Base-by-base conservation (phyloP, 2,797 vertebrate species). In the Sebastes nivosus region DNA sequence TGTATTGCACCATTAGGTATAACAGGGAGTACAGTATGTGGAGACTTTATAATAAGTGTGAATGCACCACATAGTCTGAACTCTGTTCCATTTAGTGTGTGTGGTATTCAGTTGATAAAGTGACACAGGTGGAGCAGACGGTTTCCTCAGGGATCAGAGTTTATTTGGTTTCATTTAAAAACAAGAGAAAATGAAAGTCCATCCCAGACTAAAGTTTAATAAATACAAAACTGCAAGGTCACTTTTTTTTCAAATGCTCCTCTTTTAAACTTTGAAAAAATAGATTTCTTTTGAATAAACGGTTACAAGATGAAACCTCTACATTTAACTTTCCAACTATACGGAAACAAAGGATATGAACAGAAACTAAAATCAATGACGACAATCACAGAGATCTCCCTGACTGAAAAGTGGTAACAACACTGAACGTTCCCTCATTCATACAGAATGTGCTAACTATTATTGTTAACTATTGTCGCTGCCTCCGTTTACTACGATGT, bases 401-500 rank as follows among this genome's bases (percentile, higher is more conserved):
- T 42, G 9, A 69, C 36, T n/a, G 13, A 67, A 59, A 75, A 20
- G 6, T 4, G 7, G 22, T 9, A 11, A 73, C 34, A 27, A 76
- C 25, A 32, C 20, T 52, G 11, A 64, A 18, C 5, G 34, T 12
- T 38, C 36, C 7, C 20, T 2, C 6, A 42, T 2, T 27, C 22
- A 14, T 6, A 20, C 36, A 38, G 36, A 0, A 13, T 54, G 46
- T 20, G 72, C 7, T 64, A 55, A 32, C 63, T 77, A 14, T 52
- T 91, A 9, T 34, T 91, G 32, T 34, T 34, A 34, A 34, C 32
- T 34, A 34, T 34, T 1, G 32, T 4, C 32, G 1, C 87, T 91
- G 25, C 95, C 95, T 27, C 96, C 95, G 0, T 97, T 97, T 92
- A 97, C 96, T 18, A 97, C 88, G 2, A 96, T 91, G 85, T 95